Evolutionary conservation across 2,113 vertebrate species (phyloP), one percentile per base, ranked within the genome.

Genomic region (Corydoras sp.): DNA sequence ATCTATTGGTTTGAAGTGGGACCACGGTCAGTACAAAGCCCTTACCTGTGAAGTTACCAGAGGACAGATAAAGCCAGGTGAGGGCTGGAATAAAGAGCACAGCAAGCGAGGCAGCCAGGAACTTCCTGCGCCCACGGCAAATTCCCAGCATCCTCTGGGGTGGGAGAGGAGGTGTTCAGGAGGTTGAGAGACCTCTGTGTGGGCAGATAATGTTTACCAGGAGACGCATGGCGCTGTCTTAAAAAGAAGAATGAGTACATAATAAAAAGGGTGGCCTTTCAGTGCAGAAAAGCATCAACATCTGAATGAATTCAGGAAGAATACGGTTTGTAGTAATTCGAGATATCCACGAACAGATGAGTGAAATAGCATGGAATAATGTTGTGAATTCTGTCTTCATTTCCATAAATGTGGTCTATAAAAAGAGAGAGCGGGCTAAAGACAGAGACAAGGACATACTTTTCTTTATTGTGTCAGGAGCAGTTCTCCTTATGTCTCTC

Each of bases 111-210:
- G 93, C 95, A 85, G 89, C 93, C 90, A 99, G 88, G 90, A 99
- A 95, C 89, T 97, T 98, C 91, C 96, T 92, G 90, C 96, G 92
- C 83, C 97, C 96, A 75, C 97, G 93, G 90, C 95, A 99, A 91
- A 99, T 93, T 87, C 95, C 97, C 91, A 98, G 94, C 95, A 99
- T 99, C 91, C 92, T 98, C 90, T 88, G 91, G 76, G 81, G 88
- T 73, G 72, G 80, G 82, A 84, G 76, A 61, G 54, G 58, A 74
- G 85, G 81, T 81, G 83, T 85, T 80, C 83, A 88, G 65, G 65
- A 74, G 65, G 65, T 58, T 74, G 59, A 62, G 72, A 79, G 81
- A 89, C 80, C 89, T 91, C 93, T 98, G 93, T 86, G 91, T 90
- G 0, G 87, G 88, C 71, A 92, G 90, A 83, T 86, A 83, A 79